Base-by-base conservation (phyloP, 1,140 invertebrate species). In the Dendrolimus punctatus region DNA sequence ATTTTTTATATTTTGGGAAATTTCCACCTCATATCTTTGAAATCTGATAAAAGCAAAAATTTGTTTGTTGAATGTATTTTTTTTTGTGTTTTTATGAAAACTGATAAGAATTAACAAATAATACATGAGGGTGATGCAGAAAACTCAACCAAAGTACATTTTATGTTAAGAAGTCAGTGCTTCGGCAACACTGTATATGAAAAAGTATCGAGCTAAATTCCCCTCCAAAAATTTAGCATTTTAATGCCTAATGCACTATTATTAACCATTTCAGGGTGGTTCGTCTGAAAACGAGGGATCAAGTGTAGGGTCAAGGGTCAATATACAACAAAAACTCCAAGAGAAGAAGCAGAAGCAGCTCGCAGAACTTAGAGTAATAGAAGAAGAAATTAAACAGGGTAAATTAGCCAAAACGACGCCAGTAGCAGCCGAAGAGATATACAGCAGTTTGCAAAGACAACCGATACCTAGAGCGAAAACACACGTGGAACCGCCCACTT, bases 311-410 rank as follows among this genome's bases (percentile, higher is more conserved):
- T 95, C 93, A 2, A 76, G 92, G 8, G 92, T 95, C 3, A 95
- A 96, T 68, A 96, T 96, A 58, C 92, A 95, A 61, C 93, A 95
- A 64, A 96, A 96, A 71, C 78, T 96, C 2, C 92, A 95, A 68
- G 94, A 96, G 73, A 96, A 96, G 76, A 95, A 95, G 60, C 93
- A 95, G 66, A 95, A 96, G 62, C 95, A 96, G 63, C 80, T 96
- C 4, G 93, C 94, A 0, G 95, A 96, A 74, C 73, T 96, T 7
- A 88, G 92, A 53, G 92, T 93, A 6, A 95, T 95, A 62, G 94
- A 96, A 68, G 94, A 95, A 67, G 95, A 96, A 77, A 96, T 96
- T 40, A 95, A 94, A 71, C 93, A 95, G 66, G 94, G 93, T 0
- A 95, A 95, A 73, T 71, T 95, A 5, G 91, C 82, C 40, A 89